Percentiles rank a stretch among this genome's conserved stretches.
Evolutionary conservation across 1,140 invertebrate genomes (phyloP).

Genomic region (Macrotrachela quadricornifera): DNA sequence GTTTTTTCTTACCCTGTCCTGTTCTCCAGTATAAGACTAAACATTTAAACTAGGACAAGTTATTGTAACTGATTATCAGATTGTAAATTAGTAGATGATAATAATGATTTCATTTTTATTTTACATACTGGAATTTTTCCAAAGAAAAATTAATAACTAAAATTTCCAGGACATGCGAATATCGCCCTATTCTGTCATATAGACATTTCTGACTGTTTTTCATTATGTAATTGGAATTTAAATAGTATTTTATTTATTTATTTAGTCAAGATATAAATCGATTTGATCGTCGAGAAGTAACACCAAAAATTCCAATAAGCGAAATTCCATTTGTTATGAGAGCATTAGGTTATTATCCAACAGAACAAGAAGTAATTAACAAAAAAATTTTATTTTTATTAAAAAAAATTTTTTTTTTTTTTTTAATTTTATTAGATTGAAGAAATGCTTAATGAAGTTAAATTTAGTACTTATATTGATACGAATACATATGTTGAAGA

Average conservation of each 20-base stretch:
- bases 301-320: conserved; percentile 37
- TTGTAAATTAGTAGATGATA: too few species aligned
- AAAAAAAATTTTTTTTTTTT: background rate
- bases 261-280: conserved; percentile 44
- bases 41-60: too few species aligned
- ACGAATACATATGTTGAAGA: conserved; percentile 33
- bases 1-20: too few species aligned
- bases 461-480: conserved; percentile 37
- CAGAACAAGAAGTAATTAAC: conserved; percentile 41
- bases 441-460: conserved; percentile 43
- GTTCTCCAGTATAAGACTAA: too few species aligned
- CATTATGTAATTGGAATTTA: too few species aligned
- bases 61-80: too few species aligned
- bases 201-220: too few species aligned
- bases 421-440: conserved; percentile 37
- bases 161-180: too few species aligned
- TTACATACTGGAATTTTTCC: too few species aligned
- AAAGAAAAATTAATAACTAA: too few species aligned
- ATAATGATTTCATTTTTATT: too few species aligned
- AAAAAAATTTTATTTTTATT: background rate
- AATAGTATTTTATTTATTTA: conserved; percentile 6
- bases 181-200: too few species aligned
- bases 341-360: conserved; percentile 48
- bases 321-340: conserved; percentile 48
- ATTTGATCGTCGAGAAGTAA: conserved; percentile 35